These are phyloP conservation scores for Stratiomys singularior DNA, from an alignment of 2,888 invertebrate species.

Conservation along the genomic window DNA sequence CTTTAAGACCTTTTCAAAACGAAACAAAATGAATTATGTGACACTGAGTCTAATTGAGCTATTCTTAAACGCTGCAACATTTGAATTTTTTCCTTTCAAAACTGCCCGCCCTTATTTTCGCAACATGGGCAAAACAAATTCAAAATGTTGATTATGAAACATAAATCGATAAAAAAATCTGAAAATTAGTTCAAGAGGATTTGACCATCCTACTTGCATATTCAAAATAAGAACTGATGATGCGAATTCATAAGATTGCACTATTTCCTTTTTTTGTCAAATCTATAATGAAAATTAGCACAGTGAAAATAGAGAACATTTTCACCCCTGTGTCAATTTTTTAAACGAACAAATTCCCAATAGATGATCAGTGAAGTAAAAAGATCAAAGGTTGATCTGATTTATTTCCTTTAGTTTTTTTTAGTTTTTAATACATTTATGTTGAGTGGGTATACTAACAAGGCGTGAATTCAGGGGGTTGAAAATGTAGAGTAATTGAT, in stretches of 20 bases:
- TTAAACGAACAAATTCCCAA: neutral
- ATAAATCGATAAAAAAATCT: too few relatives aligned
- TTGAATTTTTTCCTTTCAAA: neutral
- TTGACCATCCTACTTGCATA: neutral
- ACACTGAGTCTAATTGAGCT: constrained; percentile 15
- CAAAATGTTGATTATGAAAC: neutral
- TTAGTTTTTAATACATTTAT: neutral
- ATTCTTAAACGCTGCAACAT: neutral
- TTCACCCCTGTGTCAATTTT: constrained; percentile 1
- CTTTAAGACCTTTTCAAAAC: too few relatives aligned
- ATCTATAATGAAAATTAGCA: neutral
- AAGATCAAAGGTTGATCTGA: constrained; percentile 32
- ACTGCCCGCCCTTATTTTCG: neutral
- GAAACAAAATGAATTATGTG: neutral
- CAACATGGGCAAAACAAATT: neutral
- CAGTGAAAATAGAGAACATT: neutral
- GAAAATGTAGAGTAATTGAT: neutral
- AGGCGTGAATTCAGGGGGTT: constrained; percentile 14
- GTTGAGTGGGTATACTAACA: neutral
- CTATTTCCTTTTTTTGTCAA: too few relatives aligned
- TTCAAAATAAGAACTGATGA: too few relatives aligned
- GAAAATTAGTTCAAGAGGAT: neutral
- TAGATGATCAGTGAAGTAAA: neutral
- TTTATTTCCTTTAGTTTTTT: neutral
- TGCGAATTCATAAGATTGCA: too few relatives aligned